Evolutionary conservation across 2,797 vertebrate species (phyloP).

Genomic region (Euthynnus affinis): DNA sequence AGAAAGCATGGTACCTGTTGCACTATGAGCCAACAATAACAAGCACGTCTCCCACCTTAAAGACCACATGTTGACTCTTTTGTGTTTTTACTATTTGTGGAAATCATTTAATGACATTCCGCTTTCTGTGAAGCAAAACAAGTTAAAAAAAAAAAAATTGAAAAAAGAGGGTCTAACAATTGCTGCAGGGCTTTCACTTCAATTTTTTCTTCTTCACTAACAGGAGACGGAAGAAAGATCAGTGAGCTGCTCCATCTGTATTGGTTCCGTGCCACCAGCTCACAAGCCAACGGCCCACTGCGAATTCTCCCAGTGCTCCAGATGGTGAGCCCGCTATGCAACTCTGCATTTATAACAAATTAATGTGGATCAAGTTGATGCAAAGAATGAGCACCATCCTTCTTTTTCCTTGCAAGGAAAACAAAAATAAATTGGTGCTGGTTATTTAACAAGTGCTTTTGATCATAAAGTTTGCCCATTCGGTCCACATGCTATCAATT

Average conservation of each 20-base stretch:
- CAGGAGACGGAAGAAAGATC: constrained; percentile 70
- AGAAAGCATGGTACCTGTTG: constrained; percentile 59
- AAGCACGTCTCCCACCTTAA: constrained; percentile 3
- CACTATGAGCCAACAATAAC: constrained; percentile 36
- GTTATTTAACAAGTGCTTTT: constrained; percentile 89
- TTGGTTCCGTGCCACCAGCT: constrained; percentile 77
- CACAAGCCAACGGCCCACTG: constrained; percentile 77
- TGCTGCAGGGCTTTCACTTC: constrained; percentile 49
- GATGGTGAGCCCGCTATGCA: constrained; percentile 77
- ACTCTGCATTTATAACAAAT: constrained; percentile 76
- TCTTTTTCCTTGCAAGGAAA: constrained; percentile 46
- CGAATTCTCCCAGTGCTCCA: constrained; percentile 79
- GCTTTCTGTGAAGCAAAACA: constrained; percentile 22
- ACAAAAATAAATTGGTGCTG: constrained; percentile 69
- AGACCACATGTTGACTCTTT: constrained; percentile 2
- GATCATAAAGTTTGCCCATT: constrained; percentile 88
- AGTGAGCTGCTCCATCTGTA: constrained; percentile 79
- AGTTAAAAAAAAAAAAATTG: neutral
- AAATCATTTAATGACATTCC: constrained; percentile 19
- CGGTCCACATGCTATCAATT: constrained; percentile 92
- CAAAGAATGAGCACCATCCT: constrained; percentile 62
- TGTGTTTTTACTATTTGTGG: constrained; percentile 1
- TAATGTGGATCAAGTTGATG: constrained; percentile 73
- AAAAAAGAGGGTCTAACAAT: constrained; percentile 31
- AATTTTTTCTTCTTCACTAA: constrained; percentile 54